Evolutionary conservation across 2,797 vertebrate species (phyloP).

Genomic region (Acanthopagrus latus): DNA sequence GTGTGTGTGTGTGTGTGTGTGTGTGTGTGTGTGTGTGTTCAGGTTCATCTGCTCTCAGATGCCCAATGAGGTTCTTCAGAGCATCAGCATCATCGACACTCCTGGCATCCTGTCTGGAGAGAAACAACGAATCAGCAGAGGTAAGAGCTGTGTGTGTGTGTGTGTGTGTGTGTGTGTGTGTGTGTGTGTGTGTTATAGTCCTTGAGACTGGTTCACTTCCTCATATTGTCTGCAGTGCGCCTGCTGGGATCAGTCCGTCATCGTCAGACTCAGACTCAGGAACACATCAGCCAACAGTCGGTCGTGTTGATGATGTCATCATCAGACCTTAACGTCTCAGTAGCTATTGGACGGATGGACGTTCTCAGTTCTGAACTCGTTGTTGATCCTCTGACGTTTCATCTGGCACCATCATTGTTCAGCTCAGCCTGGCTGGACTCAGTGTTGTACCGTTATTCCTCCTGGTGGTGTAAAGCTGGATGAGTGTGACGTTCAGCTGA

Average conservation of each 20-base stretch:
- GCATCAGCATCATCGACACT: conserved; percentile 93
- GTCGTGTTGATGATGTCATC: too few species aligned
- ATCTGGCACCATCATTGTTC: too few species aligned
- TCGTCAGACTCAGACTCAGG: neutral
- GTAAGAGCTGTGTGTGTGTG: conserved; percentile 70
- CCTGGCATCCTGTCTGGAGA: conserved; percentile 98
- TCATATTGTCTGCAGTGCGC: conserved; percentile 39
- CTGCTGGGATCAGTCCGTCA: conserved; percentile 8
- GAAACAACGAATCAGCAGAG: conserved; percentile 97
- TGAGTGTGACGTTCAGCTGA: too few species aligned
- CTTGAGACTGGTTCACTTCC: conserved; percentile 64
- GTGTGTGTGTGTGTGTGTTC: conserved; percentile 29
- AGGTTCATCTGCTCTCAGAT: conserved; percentile 99
- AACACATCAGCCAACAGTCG: too few species aligned
- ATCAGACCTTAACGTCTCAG: neutral
- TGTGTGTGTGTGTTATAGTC: conserved; percentile 14
- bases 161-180: conserved; percentile 18
- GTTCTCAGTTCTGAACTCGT: too few species aligned
- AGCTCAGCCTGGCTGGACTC: too few species aligned
- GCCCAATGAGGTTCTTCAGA: conserved; percentile 94
- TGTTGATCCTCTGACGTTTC: too few species aligned
- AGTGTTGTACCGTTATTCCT: too few species aligned
- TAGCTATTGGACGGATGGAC: neutral
- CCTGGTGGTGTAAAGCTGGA: too few species aligned
- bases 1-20: conserved; percentile 35